A percentile compares a stretch with the other conserved stretches of the same genome.
Evolutionary conservation across 1,140 invertebrate species (phyloP).

Genomic region (Calephelis virginiensis): DNA sequence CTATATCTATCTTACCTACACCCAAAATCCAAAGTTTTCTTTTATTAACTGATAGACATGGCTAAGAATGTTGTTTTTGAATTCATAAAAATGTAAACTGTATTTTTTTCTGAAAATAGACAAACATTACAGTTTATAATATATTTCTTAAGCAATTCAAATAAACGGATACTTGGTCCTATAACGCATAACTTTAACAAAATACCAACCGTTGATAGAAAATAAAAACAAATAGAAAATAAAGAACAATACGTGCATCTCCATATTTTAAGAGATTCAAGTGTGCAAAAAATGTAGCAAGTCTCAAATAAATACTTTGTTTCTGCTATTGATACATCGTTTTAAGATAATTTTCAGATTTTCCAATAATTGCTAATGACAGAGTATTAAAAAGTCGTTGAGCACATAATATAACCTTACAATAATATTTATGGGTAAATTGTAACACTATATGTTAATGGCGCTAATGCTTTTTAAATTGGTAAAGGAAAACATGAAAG

Average conservation of each 20-base stretch:
- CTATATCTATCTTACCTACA: too few relatives aligned
- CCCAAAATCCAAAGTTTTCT: too few relatives aligned
- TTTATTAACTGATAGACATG: too few relatives aligned
- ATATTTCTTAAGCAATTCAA: too few relatives aligned
- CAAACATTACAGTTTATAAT: too few relatives aligned
- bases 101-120: too few relatives aligned
- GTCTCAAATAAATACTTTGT: background rate
- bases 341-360: constrained; percentile 1
- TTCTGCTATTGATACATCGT: background rate
- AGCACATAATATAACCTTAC: background rate
- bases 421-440: background rate
- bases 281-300: background rate
- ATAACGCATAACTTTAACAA: background rate
- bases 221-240: background rate
- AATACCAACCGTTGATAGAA: background rate
- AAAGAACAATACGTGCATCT: background rate
- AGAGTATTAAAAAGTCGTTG: constrained; percentile 11
- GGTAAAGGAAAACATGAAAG: background rate
- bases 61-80: too few relatives aligned
- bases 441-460: background rate
- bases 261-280: background rate
- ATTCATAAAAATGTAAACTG: too few relatives aligned
- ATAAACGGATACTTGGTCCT: too few relatives aligned
- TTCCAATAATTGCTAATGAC: constrained; percentile 1
- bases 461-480: constrained; percentile 3